A percentile compares a stretch with the other conserved stretches of the same genome.
These are phyloP conservation scores for Chloroceryle amazona DNA, from an alignment of 2,797 vertebrate genomes.

Conservation along the genomic window DNA sequence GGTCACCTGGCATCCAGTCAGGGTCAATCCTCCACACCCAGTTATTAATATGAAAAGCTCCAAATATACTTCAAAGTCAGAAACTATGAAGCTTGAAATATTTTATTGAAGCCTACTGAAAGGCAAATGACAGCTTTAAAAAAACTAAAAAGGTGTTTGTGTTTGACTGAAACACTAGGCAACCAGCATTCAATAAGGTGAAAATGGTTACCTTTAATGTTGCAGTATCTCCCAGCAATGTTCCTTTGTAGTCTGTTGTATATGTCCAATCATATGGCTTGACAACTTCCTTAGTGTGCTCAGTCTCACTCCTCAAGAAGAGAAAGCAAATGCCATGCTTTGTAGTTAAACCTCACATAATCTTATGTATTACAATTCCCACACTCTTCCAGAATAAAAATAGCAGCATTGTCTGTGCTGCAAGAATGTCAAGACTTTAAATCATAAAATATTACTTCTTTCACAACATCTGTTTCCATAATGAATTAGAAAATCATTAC, in stretches of 20 bases:
- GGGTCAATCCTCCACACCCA: background rate
- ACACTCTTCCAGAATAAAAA: background rate
- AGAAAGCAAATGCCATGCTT: background rate
- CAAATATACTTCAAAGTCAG: background rate
- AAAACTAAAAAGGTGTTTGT: background rate
- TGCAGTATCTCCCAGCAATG: constrained; percentile 87
- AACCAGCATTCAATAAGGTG: background rate
- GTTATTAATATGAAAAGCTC: background rate
- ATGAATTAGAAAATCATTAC: background rate
- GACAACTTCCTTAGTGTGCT: constrained; percentile 93
- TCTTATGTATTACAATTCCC: background rate
- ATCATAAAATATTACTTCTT: background rate
- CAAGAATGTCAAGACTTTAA: background rate
- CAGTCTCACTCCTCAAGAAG: constrained; percentile 88
- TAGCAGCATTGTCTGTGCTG: background rate
- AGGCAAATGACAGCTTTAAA: background rate
- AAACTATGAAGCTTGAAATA: background rate
- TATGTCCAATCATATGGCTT: constrained; percentile 97
- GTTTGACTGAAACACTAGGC: background rate
- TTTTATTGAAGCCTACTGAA: background rate
- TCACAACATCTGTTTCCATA: background rate
- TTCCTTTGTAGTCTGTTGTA: constrained; percentile 96
- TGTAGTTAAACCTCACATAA: background rate
- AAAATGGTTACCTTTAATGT: constrained; percentile 86
- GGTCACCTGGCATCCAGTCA: background rate